A percentile compares a stretch with the other conserved stretches of the same genome.
These are phyloP conservation scores for Sipha maydis DNA, from an alignment of 2,888 invertebrate genomes.

Conservation along the genomic window DNA sequence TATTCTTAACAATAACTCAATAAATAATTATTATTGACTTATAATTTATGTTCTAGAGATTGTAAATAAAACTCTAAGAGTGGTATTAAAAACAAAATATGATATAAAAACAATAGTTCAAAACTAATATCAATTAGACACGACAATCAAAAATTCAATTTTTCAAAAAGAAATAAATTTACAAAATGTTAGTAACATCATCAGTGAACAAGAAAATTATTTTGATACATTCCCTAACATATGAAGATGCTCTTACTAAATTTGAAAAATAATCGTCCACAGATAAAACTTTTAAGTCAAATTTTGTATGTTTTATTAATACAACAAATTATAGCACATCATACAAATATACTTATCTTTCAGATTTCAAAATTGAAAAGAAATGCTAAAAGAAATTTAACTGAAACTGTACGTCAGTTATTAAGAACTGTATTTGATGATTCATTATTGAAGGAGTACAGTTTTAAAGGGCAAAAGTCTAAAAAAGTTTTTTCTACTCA, in stretches of 20 bases:
- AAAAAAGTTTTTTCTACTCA: slow-evolving; percentile 1
- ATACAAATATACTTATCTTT: neutral
- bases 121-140: neutral
- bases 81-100: slow-evolving; percentile 16
- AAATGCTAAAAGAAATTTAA: neutral
- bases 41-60: neutral
- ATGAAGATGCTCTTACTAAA: neutral
- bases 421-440: neutral
- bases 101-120: slow-evolving; percentile 1
- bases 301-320: neutral
- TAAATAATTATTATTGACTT: neutral
- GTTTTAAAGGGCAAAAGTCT: neutral
- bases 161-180: slow-evolving; percentile 1
- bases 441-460: neutral
- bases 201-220: neutral
- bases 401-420: neutral
- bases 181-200: neutral
- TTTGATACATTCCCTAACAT: neutral
- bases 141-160: neutral
- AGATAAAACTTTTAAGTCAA: neutral
- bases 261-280: neutral
- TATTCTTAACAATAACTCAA: too few species aligned
- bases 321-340: neutral
- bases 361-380: neutral
- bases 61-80: slow-evolving; percentile 17